These are phyloP conservation scores for Halcyon badia DNA, from an alignment of 2,797 vertebrate genomes.

Conservation along the genomic window DNA sequence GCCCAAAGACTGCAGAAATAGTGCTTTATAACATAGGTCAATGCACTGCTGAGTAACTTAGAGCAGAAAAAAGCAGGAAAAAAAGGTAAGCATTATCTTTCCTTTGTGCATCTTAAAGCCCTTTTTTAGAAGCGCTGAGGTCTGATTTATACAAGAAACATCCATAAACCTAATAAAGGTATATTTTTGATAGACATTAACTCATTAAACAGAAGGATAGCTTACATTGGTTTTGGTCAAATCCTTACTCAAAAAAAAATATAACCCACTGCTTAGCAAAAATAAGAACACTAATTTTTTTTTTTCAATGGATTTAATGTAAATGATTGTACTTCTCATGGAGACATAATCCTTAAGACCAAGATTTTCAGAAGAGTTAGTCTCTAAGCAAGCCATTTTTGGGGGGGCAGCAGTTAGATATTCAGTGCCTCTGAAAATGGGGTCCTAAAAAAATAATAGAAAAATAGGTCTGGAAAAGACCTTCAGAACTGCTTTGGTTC, in stretches of 20 bases:
- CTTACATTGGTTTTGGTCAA: neutral
- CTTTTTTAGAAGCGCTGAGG: neutral
- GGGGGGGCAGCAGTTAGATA: neutral
- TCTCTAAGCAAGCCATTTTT: neutral
- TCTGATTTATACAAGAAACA: slow-evolving; percentile 8
- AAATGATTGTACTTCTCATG: neutral
- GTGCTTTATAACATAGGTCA: neutral
- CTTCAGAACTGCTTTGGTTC: neutral
- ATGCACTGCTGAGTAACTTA: neutral
- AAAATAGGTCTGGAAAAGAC: neutral
- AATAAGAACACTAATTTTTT: neutral
- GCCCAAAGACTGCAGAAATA: neutral
- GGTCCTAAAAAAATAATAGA: neutral
- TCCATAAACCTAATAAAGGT: neutral
- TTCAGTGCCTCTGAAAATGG: neutral
- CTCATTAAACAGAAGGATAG: neutral
- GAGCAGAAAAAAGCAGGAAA: neutral
- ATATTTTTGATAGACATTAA: neutral
- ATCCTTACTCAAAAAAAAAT: neutral
- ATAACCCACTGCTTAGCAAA: neutral
- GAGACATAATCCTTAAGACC: neutral
- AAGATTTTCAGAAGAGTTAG: neutral
- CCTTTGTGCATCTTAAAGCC: neutral
- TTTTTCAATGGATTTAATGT: neutral
- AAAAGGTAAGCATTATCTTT: neutral